Evolutionary conservation across 1,140 invertebrate species (phyloP), one percentile per base, ranked within the genome.

Genomic region (Cherax destructor): DNA sequence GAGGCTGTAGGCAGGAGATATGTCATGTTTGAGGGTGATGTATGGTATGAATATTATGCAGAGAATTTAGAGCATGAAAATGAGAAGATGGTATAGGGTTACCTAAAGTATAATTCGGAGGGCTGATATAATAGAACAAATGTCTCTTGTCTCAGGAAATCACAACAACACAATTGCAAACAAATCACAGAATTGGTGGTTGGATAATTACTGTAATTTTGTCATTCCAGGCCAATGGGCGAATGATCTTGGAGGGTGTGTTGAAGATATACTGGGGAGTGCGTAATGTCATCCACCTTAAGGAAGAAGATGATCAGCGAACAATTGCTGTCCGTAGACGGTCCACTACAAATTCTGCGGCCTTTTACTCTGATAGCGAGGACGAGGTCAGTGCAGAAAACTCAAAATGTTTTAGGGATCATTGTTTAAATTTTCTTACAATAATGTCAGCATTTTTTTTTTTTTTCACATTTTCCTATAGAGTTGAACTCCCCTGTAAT

Each of bases 181-280:
- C 30, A 41, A 41, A 41, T 41, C 30, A 41, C 2, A 41, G 30
- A 41, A 41, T 41, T 0, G 18, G 61, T 6, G 13, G 61, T 0
- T 65, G 61, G 61, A 65, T 65, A 65, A 21, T 16, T 16, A 18
- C 0, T n/a, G 9, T 3, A 41, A 52, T 81, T 21, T 56, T 30
- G 10, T 24, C 50, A 41, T 81, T 74, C 10, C 72, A 96, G 95
- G 95, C 97, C 3, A 97, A 97, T 95, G 97, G 97, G 78, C 95
- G 97, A 81, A 94, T 97, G 76, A 96, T 97, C 92, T 94, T 98
- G 52, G 97, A 97, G 95, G 93, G 93, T 50, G 93, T 93, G 24
- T 94, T 98, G 91, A 95, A 97, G 93, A 97, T 98, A 88, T 97
- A 97, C 95, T 98, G 97, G 97, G 97, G 97, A 76, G 96, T 98